phyloP scores from a whole-genome alignment of 30 jellyfish, hydroid and myxozoan species.

The Hydractinia echinata region DNA sequence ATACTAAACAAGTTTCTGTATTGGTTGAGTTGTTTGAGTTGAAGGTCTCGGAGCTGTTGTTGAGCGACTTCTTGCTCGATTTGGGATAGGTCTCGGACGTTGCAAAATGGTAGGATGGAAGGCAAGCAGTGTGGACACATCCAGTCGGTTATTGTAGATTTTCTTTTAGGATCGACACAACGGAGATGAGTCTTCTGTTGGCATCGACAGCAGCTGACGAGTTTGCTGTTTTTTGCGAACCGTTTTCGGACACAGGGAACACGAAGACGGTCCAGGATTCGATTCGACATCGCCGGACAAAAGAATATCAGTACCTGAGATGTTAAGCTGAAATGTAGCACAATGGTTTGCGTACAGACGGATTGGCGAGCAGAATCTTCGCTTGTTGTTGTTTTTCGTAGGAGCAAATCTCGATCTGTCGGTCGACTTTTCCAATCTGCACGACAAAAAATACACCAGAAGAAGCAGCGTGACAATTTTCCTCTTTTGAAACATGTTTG shows the following conservation, averaged over 20 bases:
- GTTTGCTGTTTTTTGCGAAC: slow-evolving; percentile 25
- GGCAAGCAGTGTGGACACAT: background rate
- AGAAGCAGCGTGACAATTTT: no score
- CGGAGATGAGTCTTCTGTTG: slow-evolving; percentile 15
- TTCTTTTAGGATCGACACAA: background rate
- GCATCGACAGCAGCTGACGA: slow-evolving; percentile 27
- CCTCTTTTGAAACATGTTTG: no score
- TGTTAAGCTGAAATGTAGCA: slow-evolving; percentile 19
- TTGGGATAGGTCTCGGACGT: background rate
- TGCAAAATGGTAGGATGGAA: background rate
- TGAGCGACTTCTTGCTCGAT: slow-evolving; percentile 19
- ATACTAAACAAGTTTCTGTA: background rate
- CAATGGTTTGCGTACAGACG: slow-evolving; percentile 10
- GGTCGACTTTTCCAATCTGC: no score
- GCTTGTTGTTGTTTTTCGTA: no score
- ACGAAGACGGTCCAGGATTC: background rate
- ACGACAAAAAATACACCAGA: no score
- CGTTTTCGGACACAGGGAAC: background rate
- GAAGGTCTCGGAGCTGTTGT: slow-evolving; percentile 23
- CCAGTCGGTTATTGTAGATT: background rate
- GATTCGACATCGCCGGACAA: slow-evolving; percentile 20
- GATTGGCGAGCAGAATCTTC: background rate
- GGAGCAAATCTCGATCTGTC: no score
- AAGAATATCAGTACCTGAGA: slow-evolving; percentile 15
- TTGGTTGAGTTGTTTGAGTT: background rate